Evolutionary conservation across 1,140 invertebrate species (phyloP), one percentile per base, ranked within the genome.

Genomic region (Cyphomyrmex costatus): DNA sequence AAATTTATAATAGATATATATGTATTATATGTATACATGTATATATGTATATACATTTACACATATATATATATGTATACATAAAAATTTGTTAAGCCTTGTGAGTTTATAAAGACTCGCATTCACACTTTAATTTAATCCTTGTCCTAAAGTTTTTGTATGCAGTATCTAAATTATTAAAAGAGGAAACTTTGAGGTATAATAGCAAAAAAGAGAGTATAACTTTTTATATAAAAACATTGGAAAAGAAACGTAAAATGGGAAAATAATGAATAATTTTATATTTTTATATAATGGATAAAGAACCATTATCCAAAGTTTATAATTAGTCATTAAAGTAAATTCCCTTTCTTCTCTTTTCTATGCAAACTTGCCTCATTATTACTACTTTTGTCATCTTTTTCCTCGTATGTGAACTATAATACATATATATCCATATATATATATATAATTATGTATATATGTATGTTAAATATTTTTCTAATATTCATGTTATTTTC

Each of bases 341-440:
- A 66, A 0, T 71, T n/a, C 33, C 10, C 2, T 53, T 14, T 73
- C 19, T 58, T 49, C 21, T 46, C 12, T 27, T 60, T 19, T 5
- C 10, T 66, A 3, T 68, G n/a, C n/a, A 73, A 70, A 73, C 8
- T 21, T 36, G 2, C 0, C 27, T 73, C 19, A 5, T 73, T 21
- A 46, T 46, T n/a, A 16, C 14, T 33, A 30, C 49, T 73, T 73
- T 73, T 21, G 6, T 73, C n/a, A 73, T 14, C 3, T 5, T 14
- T 56, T 56, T 73, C 8, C 6, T 73, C 36, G 2, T 71, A 12
- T 33, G 19, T 51, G 19, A 36, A n/a, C 51, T 56, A 24, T 49
- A 71, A 71, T 49, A 71, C 24, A 77, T 42, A 74, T 36, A 46
- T 76, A 74, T 27, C n/a, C n/a, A n/a, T n/a, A n/a, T n/a, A n/a